Conservation (phyloP, 2,888 invertebrate genomes). For the Alviniconcha strummeri region DNA sequence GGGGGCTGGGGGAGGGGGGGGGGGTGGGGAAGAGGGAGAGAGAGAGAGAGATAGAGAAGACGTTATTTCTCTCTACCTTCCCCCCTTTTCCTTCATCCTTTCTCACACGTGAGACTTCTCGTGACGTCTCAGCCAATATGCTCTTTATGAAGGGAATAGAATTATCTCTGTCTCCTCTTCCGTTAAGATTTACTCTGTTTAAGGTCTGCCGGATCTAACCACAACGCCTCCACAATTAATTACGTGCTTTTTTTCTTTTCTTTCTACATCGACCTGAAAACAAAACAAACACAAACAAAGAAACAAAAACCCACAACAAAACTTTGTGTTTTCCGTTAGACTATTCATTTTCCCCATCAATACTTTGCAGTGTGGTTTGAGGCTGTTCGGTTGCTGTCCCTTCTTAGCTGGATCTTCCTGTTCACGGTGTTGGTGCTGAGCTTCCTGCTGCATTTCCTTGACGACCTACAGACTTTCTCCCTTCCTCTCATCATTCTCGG, state of each 20-base stretch:
- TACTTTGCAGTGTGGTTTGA: slow-evolving; percentile 22
- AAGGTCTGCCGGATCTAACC: too few relatives aligned
- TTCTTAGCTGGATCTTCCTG: slow-evolving; percentile 1
- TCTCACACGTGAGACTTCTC: background rate
- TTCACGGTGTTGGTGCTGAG: slow-evolving; percentile 20
- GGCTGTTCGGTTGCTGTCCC: slow-evolving; percentile 9
- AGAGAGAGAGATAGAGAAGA: too few relatives aligned
- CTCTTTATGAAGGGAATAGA: too few relatives aligned
- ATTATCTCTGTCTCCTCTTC: background rate
- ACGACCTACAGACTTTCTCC: background rate
- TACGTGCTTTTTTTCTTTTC: too few relatives aligned
- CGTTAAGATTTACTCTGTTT: too few relatives aligned
- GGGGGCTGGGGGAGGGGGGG: too few relatives aligned
- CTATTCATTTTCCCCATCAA: too few relatives aligned
- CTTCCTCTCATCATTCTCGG: background rate
- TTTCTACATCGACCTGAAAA: background rate
- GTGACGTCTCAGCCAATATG: too few relatives aligned
- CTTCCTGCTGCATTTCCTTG: slow-evolving; percentile 3
- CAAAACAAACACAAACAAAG: slow-evolving; percentile 19
- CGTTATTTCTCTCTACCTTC: background rate
- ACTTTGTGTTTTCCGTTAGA: too few relatives aligned
- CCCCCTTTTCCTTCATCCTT: background rate
- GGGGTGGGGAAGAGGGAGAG: too few relatives aligned
- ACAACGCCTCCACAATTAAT: too few relatives aligned
- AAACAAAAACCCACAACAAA: background rate